Evolutionary conservation across 2,797 vertebrate species (phyloP).

Genomic region (Lemur catta): DNA sequence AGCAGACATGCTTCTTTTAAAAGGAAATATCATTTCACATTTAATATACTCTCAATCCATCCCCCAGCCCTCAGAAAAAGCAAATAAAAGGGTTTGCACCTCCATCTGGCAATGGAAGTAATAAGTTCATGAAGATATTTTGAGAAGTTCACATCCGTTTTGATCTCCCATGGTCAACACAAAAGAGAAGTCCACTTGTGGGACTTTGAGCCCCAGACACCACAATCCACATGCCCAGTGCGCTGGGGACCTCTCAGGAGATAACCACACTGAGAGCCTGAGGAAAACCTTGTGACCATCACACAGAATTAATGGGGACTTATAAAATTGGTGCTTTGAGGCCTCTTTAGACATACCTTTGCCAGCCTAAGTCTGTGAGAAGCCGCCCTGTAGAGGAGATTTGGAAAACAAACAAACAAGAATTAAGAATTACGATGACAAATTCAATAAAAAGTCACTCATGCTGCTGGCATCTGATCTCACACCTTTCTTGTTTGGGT

Average conservation of each 20-base stretch:
- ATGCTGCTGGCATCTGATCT: neutral
- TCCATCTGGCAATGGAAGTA: neutral
- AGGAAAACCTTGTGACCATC: neutral
- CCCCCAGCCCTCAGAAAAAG: neutral
- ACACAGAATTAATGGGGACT: neutral
- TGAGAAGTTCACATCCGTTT: neutral
- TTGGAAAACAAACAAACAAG: neutral
- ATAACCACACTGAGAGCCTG: neutral
- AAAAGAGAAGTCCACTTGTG: neutral
- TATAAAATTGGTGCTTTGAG: neutral
- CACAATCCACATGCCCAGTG: neutral
- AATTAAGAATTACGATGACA: neutral
- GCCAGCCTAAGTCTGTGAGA: slow-evolving; percentile 86
- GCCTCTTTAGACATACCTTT: slow-evolving; percentile 84
- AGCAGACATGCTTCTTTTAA: neutral
- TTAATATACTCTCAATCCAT: neutral
- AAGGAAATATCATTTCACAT: neutral
- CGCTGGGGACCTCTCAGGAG: neutral
- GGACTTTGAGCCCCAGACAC: neutral
- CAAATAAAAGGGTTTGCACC: neutral
- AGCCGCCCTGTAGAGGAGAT: slow-evolving; percentile 85
- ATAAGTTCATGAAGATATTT: neutral
- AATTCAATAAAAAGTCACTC: neutral
- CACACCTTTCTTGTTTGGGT: neutral
- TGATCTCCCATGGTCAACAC: neutral